Evolutionary conservation across 2,797 vertebrate species (phyloP).

Genomic region (Brachyalestes nurse): DNA sequence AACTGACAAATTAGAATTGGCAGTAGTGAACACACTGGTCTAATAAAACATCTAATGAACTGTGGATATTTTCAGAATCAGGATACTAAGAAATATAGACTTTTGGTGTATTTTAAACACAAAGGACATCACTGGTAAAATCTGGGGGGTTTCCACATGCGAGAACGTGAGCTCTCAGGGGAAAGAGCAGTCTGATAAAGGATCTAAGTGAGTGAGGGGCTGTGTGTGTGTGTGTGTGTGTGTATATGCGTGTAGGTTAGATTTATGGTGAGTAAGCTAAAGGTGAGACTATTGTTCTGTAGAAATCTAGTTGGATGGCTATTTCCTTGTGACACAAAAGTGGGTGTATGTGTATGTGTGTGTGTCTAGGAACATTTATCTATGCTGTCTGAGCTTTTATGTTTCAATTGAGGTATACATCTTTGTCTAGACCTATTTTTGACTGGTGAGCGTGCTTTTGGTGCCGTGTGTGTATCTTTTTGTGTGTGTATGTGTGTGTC

Average conservation of each 20-base stretch:
- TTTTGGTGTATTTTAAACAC: not conserved
- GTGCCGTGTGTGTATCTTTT: not conserved
- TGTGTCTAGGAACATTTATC: not conserved
- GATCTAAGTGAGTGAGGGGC: not conserved
- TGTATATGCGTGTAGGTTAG: constrained; percentile 13
- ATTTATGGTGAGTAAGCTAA: constrained; percentile 37
- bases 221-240: constrained; percentile 24
- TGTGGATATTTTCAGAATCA: no score
- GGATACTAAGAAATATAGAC: not conserved
- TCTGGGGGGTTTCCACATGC: not conserved
- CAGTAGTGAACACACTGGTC: not conserved
- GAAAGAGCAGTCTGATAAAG: not conserved
- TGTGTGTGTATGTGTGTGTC: not conserved
- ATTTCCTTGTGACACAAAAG: constrained; percentile 43
- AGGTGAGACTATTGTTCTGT: constrained; percentile 45
- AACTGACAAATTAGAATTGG: not conserved
- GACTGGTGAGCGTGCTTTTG: not conserved
- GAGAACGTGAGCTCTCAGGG: not conserved
- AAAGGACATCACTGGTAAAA: not conserved
- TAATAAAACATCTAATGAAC: no score
- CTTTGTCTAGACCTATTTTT: not conserved
- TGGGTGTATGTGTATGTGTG: constrained; percentile 37
- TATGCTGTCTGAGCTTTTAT: constrained; percentile 11
- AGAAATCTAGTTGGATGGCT: constrained; percentile 37
- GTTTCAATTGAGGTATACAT: not conserved